Evolutionary conservation across 1,140 invertebrate species (phyloP).

Genomic region (Drosophila rufa): DNA sequence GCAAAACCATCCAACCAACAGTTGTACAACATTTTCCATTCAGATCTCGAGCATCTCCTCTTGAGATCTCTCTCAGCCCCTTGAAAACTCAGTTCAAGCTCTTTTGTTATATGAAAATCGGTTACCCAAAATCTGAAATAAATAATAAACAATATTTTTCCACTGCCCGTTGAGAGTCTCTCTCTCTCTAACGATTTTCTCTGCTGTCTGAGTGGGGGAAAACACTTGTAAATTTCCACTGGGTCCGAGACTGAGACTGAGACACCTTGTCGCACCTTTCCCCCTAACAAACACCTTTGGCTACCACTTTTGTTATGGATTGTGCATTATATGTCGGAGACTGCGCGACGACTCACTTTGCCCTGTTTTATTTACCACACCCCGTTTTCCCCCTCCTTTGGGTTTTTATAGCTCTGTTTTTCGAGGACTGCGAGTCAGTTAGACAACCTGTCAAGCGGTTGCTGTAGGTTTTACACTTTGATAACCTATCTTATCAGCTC

Average conservation of each 20-base stretch:
- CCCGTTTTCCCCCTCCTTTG: not conserved
- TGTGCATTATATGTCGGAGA: constrained; percentile 24
- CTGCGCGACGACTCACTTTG: constrained; percentile 18
- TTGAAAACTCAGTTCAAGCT: constrained; percentile 10
- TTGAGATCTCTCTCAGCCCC: constrained; percentile 12
- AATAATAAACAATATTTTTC: constrained; percentile 42
- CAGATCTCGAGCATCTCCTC: constrained; percentile 25
- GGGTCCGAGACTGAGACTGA: constrained; percentile 10
- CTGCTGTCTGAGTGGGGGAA: constrained; percentile 6
- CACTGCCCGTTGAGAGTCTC: constrained; percentile 12
- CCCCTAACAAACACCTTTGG: constrained; percentile 13
- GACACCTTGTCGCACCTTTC: constrained; percentile 27
- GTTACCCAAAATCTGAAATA: constrained; percentile 29
- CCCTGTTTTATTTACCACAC: constrained; percentile 6
- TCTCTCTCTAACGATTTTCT: not conserved
- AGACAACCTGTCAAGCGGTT: constrained; percentile 40
- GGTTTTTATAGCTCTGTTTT: constrained; percentile 37
- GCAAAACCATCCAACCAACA: not conserved
- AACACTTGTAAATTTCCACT: constrained; percentile 56
- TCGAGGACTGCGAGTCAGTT: constrained; percentile 25
- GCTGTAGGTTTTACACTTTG: constrained; percentile 24
- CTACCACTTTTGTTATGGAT: constrained; percentile 33
- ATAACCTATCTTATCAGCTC: constrained; percentile 48
- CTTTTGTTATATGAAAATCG: constrained; percentile 19
- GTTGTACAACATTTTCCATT: constrained; percentile 6